These are phyloP conservation scores for Tenualosa ilisha DNA, from an alignment of 2,797 vertebrate genomes.

Conservation along the genomic window DNA sequence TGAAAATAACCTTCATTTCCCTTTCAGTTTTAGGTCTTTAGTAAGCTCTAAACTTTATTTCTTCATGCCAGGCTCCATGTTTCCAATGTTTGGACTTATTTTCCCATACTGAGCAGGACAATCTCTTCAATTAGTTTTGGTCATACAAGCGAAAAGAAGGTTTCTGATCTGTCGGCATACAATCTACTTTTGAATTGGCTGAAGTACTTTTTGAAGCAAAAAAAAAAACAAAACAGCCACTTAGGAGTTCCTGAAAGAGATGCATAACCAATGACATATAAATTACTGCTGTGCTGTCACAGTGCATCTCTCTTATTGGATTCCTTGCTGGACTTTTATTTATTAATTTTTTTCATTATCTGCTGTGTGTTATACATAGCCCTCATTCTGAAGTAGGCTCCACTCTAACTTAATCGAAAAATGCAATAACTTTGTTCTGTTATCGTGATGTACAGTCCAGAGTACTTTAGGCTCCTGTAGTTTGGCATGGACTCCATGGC, in stretches of 20 bases:
- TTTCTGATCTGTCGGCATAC: neutral
- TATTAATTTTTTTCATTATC: neutral
- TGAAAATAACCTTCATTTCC: neutral
- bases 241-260: neutral
- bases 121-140: neutral
- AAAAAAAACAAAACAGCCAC: neutral
- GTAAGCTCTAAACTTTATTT: too few relatives aligned
- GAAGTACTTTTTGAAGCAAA: neutral
- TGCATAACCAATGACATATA: neutral
- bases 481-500: neutral
- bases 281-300: neutral
- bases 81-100: too few relatives aligned
- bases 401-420: neutral
- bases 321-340: neutral
- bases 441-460: neutral
- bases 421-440: neutral
- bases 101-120: too few relatives aligned
- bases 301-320: neutral
- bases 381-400: neutral
- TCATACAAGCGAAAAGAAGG: neutral
- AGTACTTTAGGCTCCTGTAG: neutral
- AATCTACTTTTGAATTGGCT: neutral
- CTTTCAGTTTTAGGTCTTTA: too few relatives aligned
- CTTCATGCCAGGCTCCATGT: too few relatives aligned
- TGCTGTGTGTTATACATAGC: neutral